Base-by-base conservation (phyloP, 30 jellyfish, hydroid and myxozoan genomes). In the Rhopilema esculentum region DNA sequence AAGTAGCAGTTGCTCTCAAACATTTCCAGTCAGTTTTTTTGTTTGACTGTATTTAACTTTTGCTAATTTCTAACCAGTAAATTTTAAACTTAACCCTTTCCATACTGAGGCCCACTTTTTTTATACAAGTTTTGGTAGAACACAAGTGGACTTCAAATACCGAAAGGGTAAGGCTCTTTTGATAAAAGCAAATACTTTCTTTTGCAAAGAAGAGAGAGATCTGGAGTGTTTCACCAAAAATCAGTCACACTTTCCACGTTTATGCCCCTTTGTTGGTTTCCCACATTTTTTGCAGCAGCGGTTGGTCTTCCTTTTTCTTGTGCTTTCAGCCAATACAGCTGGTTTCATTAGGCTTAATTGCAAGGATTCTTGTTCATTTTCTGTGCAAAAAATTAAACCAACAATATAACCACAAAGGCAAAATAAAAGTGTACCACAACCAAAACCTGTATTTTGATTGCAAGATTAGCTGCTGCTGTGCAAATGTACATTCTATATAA, bases 171-270 rank as follows among this genome's bases (percentile, higher is more conserved):
- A 65, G 57, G 57, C 57, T 40, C 57, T 40, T 40, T 40, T 40
- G 57, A 40, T 40, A 40, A 40, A 40, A 40, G 57, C 57, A 40
- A 40, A 40, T 40, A 40, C 57, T 40, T 40, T 40, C 57, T 40
- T 40, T 40, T 28, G 32, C 32, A 65, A 8, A 65, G 31, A 12
- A 65, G 18, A 18, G 75, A 20, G 75, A 20, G 75, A 65, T 17
- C 18, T 21, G 28, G 31, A 65, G 75, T 65, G 75, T 28, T 65
- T 26, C 75, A 65, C 75, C 75, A 65, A 65, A 19, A 65, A 65
- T 65, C 75, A 65, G 75, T 65, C 75, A 65, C 75, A 65, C 75
- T 65, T 65, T 65, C 75, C 75, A 17, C 75, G 75, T 65, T 65
- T 65, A 1, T 65, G 75, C 75, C 76, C 76, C 76, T 66, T n/a